Evolutionary conservation across 2,888 invertebrate genomes (phyloP).

Genomic region (Steinernema scapterisci): DNA sequence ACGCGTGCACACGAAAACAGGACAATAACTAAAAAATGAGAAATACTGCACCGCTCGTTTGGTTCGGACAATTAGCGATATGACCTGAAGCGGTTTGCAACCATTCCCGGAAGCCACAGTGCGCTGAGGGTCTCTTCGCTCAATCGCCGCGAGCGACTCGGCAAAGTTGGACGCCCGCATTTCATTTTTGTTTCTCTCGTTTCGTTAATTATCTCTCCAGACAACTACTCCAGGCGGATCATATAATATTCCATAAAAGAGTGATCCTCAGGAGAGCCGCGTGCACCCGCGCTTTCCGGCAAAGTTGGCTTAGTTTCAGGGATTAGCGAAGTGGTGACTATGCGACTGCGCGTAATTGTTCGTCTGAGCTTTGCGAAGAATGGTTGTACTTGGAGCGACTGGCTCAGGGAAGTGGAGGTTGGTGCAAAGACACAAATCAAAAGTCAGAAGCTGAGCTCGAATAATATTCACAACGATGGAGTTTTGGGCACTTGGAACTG

Average conservation of each 20-base stretch:
- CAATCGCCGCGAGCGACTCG: too few species aligned
- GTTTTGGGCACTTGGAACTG: background rate
- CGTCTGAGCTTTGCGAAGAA: background rate
- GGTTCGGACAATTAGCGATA: too few species aligned
- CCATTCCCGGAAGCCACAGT: too few species aligned
- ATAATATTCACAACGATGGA: background rate
- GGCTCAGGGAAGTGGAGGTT: background rate
- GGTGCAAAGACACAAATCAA: background rate
- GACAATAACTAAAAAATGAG: slow-evolving; percentile 8
- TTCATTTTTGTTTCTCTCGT: too few species aligned
- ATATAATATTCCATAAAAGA: slow-evolving; percentile 29
- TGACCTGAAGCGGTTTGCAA: too few species aligned
- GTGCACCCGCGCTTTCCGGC: background rate
- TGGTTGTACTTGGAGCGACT: background rate
- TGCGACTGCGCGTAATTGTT: slow-evolving; percentile 2
- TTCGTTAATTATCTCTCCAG: background rate
- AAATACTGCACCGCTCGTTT: background rate
- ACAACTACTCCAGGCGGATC: slow-evolving; percentile 1
- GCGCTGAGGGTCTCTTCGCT: too few species aligned
- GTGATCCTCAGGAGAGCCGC: slow-evolving; percentile 27
- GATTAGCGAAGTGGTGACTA: background rate
- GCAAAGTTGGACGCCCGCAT: background rate
- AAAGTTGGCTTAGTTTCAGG: background rate
- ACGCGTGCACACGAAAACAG: background rate
- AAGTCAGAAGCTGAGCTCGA: background rate